Conservation (phyloP, 2,888 invertebrate species). For the Pristionchus maxplancki region DNA sequence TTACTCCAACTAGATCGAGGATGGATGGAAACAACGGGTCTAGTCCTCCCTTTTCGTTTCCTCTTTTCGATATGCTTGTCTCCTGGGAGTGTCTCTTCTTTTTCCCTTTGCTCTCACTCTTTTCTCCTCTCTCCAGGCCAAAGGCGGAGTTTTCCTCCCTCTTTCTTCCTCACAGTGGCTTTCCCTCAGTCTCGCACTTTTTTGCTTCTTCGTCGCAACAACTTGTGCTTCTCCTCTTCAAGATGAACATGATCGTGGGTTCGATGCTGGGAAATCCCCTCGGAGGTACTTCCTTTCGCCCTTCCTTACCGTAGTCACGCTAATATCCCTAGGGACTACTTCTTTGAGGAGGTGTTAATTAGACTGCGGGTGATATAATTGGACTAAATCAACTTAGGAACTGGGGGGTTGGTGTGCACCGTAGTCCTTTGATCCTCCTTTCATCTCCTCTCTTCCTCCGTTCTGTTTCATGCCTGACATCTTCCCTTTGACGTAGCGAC, state of each 20-base stretch:
- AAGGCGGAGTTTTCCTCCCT: constrained; percentile 44
- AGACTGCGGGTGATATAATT: not conserved
- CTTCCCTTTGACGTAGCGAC: not conserved
- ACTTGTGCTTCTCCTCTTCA: constrained; percentile 2
- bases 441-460: not conserved
- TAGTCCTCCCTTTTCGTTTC: constrained; percentile 34
- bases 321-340: not conserved
- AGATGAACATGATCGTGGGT: constrained; percentile 70
- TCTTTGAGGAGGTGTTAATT: not conserved
- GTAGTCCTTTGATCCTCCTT: not conserved
- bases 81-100: constrained; percentile 46
- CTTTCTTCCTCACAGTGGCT: constrained; percentile 36
- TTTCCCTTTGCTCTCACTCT: constrained; percentile 29
- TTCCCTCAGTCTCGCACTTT: constrained; percentile 32
- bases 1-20: constrained; percentile 26
- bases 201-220: not conserved
- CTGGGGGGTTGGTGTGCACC: not conserved
- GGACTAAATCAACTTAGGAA: not conserved
- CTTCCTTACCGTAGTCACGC: not conserved
- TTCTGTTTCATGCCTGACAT: not conserved
- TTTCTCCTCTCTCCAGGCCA: constrained; percentile 8
- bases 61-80: constrained; percentile 49
- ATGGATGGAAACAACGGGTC: constrained; percentile 37
- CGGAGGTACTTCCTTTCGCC: constrained; percentile 59
- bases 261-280: constrained; percentile 69